Conservation (phyloP, 2,113 vertebrate species). For the Trogon surrucura region DNA sequence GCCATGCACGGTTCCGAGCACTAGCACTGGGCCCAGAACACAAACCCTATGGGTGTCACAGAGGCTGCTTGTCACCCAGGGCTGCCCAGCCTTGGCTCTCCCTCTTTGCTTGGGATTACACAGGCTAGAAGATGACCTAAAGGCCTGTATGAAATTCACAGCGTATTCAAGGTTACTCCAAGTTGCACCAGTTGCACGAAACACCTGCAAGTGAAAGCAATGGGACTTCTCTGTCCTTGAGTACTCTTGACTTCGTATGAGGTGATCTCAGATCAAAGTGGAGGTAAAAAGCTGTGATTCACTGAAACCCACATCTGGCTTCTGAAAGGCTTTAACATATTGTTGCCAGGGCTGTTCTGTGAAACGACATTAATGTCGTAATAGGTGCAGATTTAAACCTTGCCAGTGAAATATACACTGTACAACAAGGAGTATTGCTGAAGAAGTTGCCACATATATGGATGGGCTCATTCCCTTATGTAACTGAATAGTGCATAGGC, state of each 20-base stretch:
- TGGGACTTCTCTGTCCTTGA: background rate
- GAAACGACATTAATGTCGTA: accelerated
- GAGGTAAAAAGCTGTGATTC: background rate
- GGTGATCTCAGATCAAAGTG: background rate
- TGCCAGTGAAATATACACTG: background rate
- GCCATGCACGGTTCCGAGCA: background rate
- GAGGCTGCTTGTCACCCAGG: background rate
- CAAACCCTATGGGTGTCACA: accelerated
- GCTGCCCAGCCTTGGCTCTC: background rate
- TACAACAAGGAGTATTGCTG: background rate
- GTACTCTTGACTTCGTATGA: background rate
- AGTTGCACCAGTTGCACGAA: background rate
- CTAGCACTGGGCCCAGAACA: background rate
- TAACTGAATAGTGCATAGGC: background rate
- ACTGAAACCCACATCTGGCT: background rate
- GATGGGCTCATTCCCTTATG: background rate
- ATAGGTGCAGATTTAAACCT: background rate
- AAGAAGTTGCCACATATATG: background rate
- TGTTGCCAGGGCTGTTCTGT: background rate
- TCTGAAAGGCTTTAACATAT: background rate
- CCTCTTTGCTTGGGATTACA: background rate
- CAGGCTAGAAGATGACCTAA: background rate
- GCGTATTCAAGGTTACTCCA: no score
- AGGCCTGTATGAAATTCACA: background rate
- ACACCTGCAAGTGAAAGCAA: background rate